Evolutionary conservation across 2,888 invertebrate genomes (phyloP).

Genomic region (Timema podura): DNA sequence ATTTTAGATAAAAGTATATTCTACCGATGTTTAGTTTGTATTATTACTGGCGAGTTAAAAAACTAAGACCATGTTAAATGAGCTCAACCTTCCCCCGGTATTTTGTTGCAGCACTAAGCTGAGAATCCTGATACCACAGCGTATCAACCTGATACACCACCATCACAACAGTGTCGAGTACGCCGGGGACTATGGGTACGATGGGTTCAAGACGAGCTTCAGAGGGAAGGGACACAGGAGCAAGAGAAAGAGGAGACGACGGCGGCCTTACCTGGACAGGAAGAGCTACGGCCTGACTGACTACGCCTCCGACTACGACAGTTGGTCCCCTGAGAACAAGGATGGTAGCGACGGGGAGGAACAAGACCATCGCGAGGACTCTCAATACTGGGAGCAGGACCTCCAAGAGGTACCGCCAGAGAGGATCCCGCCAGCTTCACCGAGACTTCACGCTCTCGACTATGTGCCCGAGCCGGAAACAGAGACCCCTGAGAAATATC

Average conservation of each 20-base stretch:
- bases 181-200: slow-evolving; percentile 26
- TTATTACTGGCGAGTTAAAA: too few relatives aligned
- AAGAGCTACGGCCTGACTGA: slow-evolving; percentile 15
- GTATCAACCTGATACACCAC: slow-evolving; percentile 24
- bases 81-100: neutral
- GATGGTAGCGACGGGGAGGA: neutral
- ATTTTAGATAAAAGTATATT: too few relatives aligned
- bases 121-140: slow-evolving; percentile 26
- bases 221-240: neutral
- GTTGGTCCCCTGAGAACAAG: slow-evolving; percentile 17
- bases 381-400: slow-evolving; percentile 18
- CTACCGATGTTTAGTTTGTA: too few relatives aligned
- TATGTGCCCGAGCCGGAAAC: neutral
- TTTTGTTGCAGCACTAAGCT: slow-evolving; percentile 22
- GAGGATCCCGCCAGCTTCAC: neutral
- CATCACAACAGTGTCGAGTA: slow-evolving; percentile 25
- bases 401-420: slow-evolving; percentile 19
- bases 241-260: neutral
- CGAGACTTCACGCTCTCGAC: neutral
- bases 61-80: too few relatives aligned
- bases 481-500: too few relatives aligned
- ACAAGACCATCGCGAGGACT: neutral
- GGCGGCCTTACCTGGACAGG: neutral
- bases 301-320: slow-evolving; percentile 24
- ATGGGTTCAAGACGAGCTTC: neutral